A percentile compares a stretch with the other conserved stretches of the same genome.
Conservation (phyloP, 2,888 invertebrate species). For the Limnephilus marmoratus region DNA sequence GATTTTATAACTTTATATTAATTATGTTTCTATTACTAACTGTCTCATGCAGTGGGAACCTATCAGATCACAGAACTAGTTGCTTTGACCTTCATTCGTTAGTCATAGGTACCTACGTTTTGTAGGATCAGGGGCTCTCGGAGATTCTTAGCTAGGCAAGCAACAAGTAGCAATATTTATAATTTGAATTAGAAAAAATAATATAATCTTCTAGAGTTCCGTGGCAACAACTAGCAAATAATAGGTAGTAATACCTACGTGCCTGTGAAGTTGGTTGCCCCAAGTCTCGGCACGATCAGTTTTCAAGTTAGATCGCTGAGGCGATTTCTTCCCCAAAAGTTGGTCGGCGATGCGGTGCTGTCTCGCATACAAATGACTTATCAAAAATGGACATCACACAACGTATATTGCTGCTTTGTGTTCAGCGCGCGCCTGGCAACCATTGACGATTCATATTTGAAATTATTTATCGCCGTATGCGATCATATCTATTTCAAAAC, state of each 20-base stretch:
- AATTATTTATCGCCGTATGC: conserved; percentile 17
- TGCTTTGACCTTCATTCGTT: too few species aligned
- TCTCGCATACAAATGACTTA: conserved; percentile 57
- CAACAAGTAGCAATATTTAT: too few species aligned
- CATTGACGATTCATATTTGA: conserved; percentile 25
- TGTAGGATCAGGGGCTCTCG: too few species aligned
- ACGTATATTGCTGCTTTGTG: conserved; percentile 7
- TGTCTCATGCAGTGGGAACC: too few species aligned
- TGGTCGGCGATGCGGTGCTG: conserved; percentile 22
- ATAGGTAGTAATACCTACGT: background rate
- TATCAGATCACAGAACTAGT: too few species aligned
- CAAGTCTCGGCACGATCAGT: conserved; percentile 5
- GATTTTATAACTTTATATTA: too few species aligned
- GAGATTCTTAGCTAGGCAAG: too few species aligned
- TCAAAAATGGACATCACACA: conserved; percentile 43
- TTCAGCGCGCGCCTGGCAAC: background rate
- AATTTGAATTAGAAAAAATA: too few species aligned
- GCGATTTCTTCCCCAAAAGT: conserved; percentile 58
- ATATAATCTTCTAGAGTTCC: too few species aligned
- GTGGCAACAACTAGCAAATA: background rate
- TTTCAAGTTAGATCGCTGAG: conserved; percentile 14
- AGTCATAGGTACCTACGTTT: too few species aligned
- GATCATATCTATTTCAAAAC: conserved; percentile 5
- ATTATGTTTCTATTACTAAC: too few species aligned
- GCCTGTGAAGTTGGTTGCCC: background rate